Evolutionary conservation across 2,888 invertebrate genomes (phyloP).

Genomic region (Drosophila parthenogenetica): DNA sequence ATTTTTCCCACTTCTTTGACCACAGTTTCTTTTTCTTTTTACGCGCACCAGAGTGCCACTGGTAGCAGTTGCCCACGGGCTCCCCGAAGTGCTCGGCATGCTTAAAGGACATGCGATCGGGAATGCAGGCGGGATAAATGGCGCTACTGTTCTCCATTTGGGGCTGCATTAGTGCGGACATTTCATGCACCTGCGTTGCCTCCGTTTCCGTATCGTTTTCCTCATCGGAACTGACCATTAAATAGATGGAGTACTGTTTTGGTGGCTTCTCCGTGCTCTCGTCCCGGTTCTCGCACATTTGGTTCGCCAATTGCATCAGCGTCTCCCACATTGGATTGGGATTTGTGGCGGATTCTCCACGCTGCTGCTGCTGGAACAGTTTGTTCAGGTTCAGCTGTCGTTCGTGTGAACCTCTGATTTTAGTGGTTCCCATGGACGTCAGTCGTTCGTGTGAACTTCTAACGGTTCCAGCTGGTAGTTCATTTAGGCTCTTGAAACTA

Average conservation of each 20-base stretch:
- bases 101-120: neutral
- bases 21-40: slow-evolving; percentile 1
- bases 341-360: neutral
- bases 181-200: neutral
- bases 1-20: neutral
- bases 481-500: too few relatives aligned
- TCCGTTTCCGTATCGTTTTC: slow-evolving; percentile 32
- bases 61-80: neutral
- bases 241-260: slow-evolving; percentile 54
- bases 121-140: neutral
- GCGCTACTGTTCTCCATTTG: neutral
- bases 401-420: neutral
- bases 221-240: slow-evolving; percentile 55
- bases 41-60: neutral
- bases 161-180: neutral
- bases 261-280: neutral
- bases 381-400: slow-evolving; percentile 51
- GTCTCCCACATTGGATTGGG: slow-evolving; percentile 36
- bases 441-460: neutral
- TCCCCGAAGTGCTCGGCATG: neutral
- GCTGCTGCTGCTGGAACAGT: slow-evolving; percentile 23
- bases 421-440: too few relatives aligned
- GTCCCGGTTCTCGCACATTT: slow-evolving; percentile 40
- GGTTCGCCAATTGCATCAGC: slow-evolving; percentile 49
- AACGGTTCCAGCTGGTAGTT: neutral